Percentiles rank a stretch among this genome's conserved stretches.
phyloP scores from a whole-genome alignment of 37 sponge, comb jelly and placozoan species.

The Ephydatia muelleri region DNA sequence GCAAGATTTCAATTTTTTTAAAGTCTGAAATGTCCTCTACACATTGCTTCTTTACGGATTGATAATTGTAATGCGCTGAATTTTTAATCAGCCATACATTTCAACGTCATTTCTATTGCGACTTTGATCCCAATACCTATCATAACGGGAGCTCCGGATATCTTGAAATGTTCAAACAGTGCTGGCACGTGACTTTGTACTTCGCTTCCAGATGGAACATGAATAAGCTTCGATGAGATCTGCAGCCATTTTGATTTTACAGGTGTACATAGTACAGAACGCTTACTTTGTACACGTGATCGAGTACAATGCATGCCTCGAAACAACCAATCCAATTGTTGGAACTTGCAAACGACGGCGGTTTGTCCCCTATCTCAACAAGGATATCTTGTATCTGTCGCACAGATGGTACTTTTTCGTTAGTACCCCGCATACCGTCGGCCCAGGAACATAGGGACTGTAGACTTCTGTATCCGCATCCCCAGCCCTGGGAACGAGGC shows the following conservation, averaged over 20 bases:
- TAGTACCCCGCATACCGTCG: neutral
- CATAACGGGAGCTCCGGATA: slow-evolving; percentile 87
- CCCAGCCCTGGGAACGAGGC: slow-evolving; percentile 70
- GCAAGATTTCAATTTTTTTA: too few species aligned
- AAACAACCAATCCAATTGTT: slow-evolving; percentile 89
- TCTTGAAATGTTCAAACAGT: slow-evolving; percentile 65
- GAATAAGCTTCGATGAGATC: slow-evolving; percentile 53
- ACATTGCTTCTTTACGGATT: too few species aligned
- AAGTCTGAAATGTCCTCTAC: too few species aligned
- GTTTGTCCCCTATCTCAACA: slow-evolving; percentile 85
- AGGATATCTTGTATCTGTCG: slow-evolving; percentile 75
- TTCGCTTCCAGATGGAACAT: slow-evolving; percentile 35
- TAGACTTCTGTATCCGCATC: slow-evolving; percentile 93
- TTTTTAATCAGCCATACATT: too few species aligned
- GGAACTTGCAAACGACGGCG: slow-evolving; percentile 69
- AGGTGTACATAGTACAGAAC: neutral
- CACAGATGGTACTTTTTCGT: slow-evolving; percentile 43
- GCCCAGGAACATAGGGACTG: slow-evolving; percentile 95
- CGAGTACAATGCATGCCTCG: slow-evolving; percentile 79
- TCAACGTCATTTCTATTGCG: too few species aligned
- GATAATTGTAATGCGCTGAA: too few species aligned
- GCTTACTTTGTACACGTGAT: slow-evolving; percentile 59
- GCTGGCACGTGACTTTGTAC: slow-evolving; percentile 6
- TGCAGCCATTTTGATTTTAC: neutral
- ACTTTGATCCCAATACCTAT: slow-evolving; percentile 76